Conservation (phyloP, 1,140 invertebrate species). For the Nymphalis io region DNA sequence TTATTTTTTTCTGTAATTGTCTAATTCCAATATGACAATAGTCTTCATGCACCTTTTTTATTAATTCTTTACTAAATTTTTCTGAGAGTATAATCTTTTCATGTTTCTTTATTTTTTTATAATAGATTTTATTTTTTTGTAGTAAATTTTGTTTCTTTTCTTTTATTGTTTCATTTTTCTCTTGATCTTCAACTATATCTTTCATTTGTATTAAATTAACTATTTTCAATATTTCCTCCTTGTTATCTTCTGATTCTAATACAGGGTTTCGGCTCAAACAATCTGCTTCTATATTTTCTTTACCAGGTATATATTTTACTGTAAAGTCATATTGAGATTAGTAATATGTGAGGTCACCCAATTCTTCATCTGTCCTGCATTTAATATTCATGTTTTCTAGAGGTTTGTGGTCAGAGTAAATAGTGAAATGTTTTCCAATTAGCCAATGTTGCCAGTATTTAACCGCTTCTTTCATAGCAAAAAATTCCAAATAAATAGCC, state of each 20-base stretch:
- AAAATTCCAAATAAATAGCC: conserved; percentile 9
- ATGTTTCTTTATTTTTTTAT: too few species aligned
- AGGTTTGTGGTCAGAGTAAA: conserved; percentile 2
- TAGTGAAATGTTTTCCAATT: conserved; percentile 1
- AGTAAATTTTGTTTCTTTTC: too few species aligned
- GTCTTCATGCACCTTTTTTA: too few species aligned
- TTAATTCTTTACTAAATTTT: too few species aligned
- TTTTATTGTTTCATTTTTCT: too few species aligned
- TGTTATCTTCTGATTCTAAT: neutral
- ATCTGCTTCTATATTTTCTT: conserved; percentile 16
- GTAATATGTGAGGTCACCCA: neutral
- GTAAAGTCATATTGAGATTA: conserved; percentile 2
- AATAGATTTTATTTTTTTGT: too few species aligned
- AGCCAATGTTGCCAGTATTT: conserved; percentile 4
- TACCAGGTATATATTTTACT: neutral
- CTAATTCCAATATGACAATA: too few species aligned
- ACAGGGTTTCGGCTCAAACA: neutral
- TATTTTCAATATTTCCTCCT: too few species aligned
- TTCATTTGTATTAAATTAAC: too few species aligned
- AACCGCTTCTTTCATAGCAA: conserved; percentile 9
- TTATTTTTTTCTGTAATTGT: too few species aligned
- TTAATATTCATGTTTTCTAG: conserved; percentile 9
- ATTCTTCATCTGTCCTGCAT: conserved; percentile 5
- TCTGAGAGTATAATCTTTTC: too few species aligned
- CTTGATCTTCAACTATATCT: too few species aligned